Evolutionary conservation across 2,797 vertebrate species (phyloP), one percentile per base, ranked within the genome.

Genomic region (Anguilla anguilla): DNA sequence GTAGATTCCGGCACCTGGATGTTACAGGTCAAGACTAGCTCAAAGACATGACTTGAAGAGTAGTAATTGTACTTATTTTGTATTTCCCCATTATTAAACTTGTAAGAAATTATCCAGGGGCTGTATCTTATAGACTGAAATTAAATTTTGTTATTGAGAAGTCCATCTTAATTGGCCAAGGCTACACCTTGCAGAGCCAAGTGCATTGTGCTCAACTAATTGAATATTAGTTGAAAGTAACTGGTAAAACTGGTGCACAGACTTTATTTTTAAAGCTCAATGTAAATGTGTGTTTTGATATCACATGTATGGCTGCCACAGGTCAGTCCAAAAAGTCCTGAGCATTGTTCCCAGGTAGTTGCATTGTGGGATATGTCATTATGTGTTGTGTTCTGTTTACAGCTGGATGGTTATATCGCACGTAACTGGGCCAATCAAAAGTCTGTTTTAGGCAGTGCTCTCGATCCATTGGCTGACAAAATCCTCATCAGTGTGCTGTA

Each of bases 401-500:
- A 99, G 99, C 87, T 99, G 96, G 99, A 99, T 57, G 98, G 98
- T 87, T 99, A 97, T 94, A 99, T 99, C 86, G 99, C 98, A 90
- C 96, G 98, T 89, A 99, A 97, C 72, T 99, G 99, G 98, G 97
- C 97, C 90, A 98, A 94, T 92, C 99, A 99, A 92, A 99, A 99
- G 92, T 99, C 98, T 0, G 98, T 96, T 2, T 88, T 99, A 95
- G 99, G 99, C 93, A 99, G 99, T 82, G 98, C 98, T 92, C 97
- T 99, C 1, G 99, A 99, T 93, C 99, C 99, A 28, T 90, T 99
- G 94, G 99, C 99, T 72, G 99, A 99, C 94, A 99, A 99, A 96
- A 98, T 99, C 87, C 98, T 99, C 89, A 98, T 99, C 96, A 99
- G 98, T 51, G 90, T 98, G 91, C 96, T 99, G 88, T 99, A 99